These are phyloP conservation scores for Echinometra lucunter DNA, from an alignment of 53 echinoderm and acorn worm species.

Conservation along the genomic window DNA sequence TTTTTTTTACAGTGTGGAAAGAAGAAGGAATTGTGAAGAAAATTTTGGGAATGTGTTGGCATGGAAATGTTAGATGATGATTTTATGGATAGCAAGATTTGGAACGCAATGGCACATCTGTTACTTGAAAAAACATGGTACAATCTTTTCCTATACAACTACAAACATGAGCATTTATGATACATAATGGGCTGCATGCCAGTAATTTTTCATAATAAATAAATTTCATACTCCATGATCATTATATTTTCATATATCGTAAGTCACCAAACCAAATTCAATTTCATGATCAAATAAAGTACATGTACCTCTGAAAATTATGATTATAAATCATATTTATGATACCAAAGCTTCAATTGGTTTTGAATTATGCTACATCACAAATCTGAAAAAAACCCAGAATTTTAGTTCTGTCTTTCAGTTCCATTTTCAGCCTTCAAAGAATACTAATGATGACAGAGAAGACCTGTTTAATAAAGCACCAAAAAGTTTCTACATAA, in stretches of 20 bases:
- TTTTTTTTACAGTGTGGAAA: not conserved
- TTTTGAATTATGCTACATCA: too few species aligned
- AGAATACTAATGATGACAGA: not conserved
- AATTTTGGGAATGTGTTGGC: constrained; percentile 15
- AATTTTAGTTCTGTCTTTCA: too few species aligned
- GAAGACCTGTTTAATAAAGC: not conserved
- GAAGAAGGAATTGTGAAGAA: not conserved
- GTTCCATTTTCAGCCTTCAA: not conserved
- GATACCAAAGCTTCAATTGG: not conserved
- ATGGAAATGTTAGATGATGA: not conserved
- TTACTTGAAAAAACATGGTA: not conserved
- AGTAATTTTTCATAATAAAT: not conserved
- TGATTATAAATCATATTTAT: too few species aligned
- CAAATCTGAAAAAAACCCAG: too few species aligned
- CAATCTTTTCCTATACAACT: not conserved
- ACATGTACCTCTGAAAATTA: too few species aligned
- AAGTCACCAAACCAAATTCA: not conserved
- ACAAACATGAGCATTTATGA: not conserved
- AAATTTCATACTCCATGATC: not conserved
- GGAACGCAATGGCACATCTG: not conserved
- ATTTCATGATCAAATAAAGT: not conserved
- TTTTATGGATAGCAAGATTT: not conserved
- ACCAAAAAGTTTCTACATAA: not conserved
- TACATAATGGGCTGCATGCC: not conserved
- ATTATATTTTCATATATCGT: not conserved